These are phyloP conservation scores for Xenotilapia leptura DNA, from an alignment of 2,113 vertebrate species.

Conservation along the genomic window DNA sequence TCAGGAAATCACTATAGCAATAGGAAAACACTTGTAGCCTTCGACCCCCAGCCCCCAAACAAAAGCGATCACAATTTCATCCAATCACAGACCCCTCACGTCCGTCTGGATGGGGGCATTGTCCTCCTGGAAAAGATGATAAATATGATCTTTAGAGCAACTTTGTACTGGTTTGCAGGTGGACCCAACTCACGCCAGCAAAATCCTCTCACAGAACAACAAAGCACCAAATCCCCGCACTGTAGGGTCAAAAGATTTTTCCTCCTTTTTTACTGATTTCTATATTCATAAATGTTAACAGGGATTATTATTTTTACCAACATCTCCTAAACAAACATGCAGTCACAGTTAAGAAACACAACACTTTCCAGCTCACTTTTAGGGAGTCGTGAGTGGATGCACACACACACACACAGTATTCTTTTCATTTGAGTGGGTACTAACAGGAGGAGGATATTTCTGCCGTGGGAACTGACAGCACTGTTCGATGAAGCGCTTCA, in stretches of 20 bases:
- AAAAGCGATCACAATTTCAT: neutral
- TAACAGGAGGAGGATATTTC: neutral
- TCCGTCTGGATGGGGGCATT: neutral
- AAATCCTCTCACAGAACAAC: neutral
- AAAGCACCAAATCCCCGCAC: neutral
- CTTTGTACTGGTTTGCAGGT: neutral
- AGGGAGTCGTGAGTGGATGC: neutral
- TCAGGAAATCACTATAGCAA: neutral
- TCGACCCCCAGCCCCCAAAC: neutral
- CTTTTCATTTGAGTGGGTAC: neutral
- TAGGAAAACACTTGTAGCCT: neutral
- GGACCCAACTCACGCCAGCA: rapidly evolving
- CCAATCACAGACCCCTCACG: neutral
- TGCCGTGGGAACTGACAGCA: neutral
- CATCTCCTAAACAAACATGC: neutral
- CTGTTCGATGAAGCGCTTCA: neutral
- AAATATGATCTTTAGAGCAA: neutral
- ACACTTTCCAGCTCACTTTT: slow-evolving; percentile 2
- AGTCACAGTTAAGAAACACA: neutral
- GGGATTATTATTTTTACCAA: neutral
- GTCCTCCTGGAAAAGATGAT: neutral
- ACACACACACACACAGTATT: neutral
- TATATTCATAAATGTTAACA: neutral
- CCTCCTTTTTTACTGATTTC: neutral
- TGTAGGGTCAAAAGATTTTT: neutral